Conservation (phyloP, 2,797 vertebrate genomes). For the Acipenser ruthenus region DNA sequence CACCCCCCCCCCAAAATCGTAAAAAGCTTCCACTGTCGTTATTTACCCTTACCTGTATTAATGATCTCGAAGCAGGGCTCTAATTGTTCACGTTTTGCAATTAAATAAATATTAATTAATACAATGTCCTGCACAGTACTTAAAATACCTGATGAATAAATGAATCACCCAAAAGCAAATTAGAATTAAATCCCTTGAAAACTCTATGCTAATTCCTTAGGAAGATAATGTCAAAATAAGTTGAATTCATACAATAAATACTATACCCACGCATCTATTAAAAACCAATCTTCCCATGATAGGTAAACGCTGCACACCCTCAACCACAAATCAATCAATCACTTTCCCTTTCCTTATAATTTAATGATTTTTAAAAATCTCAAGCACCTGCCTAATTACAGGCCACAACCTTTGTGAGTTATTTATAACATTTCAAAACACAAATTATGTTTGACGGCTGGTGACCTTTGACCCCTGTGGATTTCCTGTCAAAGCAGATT, state of each 20-base stretch:
- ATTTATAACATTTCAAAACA: background rate
- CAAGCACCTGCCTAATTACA: background rate
- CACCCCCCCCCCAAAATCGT: no score
- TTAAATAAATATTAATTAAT: slow-evolving; percentile 23
- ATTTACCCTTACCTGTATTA: no score
- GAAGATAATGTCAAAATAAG: slow-evolving; percentile 18
- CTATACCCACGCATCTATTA: slow-evolving; percentile 10
- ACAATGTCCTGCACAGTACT: slow-evolving; percentile 17
- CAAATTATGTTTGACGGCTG: background rate
- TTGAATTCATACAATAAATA: slow-evolving; percentile 21
- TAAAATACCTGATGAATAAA: slow-evolving; percentile 12
- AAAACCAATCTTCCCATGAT: background rate
- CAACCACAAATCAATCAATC: background rate
- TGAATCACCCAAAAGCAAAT: slow-evolving; percentile 25
- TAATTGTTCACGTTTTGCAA: slow-evolving; percentile 16
- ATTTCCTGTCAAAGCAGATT: background rate
- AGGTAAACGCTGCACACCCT: background rate
- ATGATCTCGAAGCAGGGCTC: background rate
- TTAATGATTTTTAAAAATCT: background rate
- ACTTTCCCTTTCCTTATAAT: background rate
- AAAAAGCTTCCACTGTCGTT: no score
- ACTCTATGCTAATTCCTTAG: background rate
- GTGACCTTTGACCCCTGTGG: slow-evolving; percentile 1
- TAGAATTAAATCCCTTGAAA: background rate
- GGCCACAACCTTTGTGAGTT: background rate